Evolutionary conservation across 2,113 vertebrate species (phyloP).

Genomic region (Cyphomyrus plagiostoma): DNA sequence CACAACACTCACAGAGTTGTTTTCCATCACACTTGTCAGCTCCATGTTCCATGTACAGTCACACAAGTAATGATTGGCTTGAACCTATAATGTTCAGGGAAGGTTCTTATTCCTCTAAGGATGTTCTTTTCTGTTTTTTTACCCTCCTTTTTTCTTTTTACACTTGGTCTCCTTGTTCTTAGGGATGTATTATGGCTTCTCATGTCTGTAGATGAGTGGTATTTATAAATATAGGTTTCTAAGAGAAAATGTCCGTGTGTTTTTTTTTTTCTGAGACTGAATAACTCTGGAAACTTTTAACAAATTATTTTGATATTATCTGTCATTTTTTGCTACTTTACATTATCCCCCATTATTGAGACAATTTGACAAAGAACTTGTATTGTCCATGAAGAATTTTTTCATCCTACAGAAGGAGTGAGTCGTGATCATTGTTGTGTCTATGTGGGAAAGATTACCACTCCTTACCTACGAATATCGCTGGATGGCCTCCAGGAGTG

Average conservation of each 20-base stretch:
- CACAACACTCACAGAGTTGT: neutral
- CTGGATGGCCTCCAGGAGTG: neutral
- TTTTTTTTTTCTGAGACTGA: neutral
- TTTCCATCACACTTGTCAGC: neutral
- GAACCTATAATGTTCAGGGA: neutral
- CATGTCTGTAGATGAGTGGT: neutral
- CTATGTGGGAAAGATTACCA: neutral
- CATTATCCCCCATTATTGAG: neutral
- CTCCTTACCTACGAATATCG: neutral
- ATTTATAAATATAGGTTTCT: neutral
- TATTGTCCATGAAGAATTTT: neutral
- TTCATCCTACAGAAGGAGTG: neutral
- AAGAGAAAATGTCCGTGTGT: neutral
- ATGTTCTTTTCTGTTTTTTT: neutral
- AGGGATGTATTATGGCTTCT: neutral
- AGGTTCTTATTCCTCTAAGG: neutral
- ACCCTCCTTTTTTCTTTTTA: neutral
- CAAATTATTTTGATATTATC: neutral
- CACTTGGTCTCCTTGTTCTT: neutral
- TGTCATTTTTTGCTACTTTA: neutral
- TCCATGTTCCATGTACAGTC: neutral
- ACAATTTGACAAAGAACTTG: neutral
- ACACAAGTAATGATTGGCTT: neutral
- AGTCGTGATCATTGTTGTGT: neutral
- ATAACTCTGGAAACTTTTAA: neutral